A percentile compares a stretch with the other conserved stretches of the same genome.
Conservation (phyloP, 2,888 invertebrate genomes). For the Cephus pulcher region DNA sequence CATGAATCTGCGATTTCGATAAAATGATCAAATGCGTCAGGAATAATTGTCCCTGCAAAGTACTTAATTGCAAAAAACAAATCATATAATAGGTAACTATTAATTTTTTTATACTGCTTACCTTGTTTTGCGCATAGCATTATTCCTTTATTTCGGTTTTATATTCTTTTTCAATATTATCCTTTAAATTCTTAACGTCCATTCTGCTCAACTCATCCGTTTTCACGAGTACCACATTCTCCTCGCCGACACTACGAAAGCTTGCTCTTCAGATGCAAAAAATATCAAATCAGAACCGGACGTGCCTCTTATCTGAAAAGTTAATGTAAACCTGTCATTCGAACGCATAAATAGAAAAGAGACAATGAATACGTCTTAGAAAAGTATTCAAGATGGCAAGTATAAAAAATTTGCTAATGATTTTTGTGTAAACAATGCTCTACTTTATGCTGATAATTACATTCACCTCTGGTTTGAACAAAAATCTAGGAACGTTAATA, state of each 20-base stretch:
- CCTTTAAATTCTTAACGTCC: constrained; percentile 56
- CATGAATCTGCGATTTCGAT: constrained; percentile 69
- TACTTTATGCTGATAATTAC: constrained; percentile 41
- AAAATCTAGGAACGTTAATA: constrained; percentile 69
- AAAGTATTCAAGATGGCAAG: no score
- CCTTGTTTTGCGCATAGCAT: constrained; percentile 34
- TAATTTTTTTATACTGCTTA: constrained; percentile 10
- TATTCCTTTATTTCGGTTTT: constrained; percentile 28
- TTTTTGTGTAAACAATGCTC: background rate
- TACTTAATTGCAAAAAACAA: constrained; percentile 36
- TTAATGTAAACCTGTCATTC: no score
- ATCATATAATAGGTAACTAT: background rate
- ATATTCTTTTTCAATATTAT: constrained; percentile 23
- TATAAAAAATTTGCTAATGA: background rate
- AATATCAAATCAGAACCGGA: constrained; percentile 64
- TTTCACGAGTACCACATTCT: constrained; percentile 69
- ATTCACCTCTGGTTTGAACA: constrained; percentile 66
- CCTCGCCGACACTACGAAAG: constrained; percentile 71
- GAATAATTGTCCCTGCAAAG: constrained; percentile 69
- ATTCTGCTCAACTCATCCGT: constrained; percentile 66
- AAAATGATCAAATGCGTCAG: constrained; percentile 72
- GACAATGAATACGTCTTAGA: no score
- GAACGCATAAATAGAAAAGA: no score
- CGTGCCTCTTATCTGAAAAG: constrained; percentile 50
- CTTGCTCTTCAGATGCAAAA: constrained; percentile 71